Base-by-base conservation (phyloP, 1,140 invertebrate species). In the Drosophila ficusphila region DNA sequence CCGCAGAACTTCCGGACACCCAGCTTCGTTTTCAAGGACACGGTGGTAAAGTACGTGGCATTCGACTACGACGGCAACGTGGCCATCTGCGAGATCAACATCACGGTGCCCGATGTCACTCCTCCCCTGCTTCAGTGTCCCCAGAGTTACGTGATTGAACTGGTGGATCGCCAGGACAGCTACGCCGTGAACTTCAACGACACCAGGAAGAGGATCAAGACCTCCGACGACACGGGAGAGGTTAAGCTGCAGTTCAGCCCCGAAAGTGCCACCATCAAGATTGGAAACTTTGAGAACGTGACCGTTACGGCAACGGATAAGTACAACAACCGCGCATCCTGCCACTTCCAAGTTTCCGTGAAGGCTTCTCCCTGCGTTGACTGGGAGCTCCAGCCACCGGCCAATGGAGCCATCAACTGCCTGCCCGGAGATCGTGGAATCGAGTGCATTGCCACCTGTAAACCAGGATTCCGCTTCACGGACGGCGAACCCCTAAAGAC, bases 11-110 rank as follows among this genome's bases (percentile, higher is more conserved):
- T 99, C 92, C 95, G 94, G 85, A 98, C 97, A 1, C 98, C 98
- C 0, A 94, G 96, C 73, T 95, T 95, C 76, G 94, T 99, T 18
- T 98, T 99, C 90, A 94, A 97, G 83, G 97, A 98, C 64, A 97
- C 96, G 60, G 96, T 98, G 33, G 96, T 99, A 0, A 96, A 98
- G 93, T 99, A 99, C 82, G 95, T 98, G 2, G 98, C 98, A 0
- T 99, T 97, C 85, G 98, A 99, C 92, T 97, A 97, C 83, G 98
- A 99, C 91, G 98, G 98, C 71, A 99, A 99, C 89, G 97, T 98
- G 18, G 98, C 98, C 19, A 98, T 98, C 90, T 99, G 98, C 89
- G 96, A 97, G 93, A 97, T 99, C 3, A 98, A 98, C 81, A 98
- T 98, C 14, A 98, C 97, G 4, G 96, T 98, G 3, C 96, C 96